A percentile compares a stretch with the other conserved stretches of the same genome.
Evolutionary conservation across 2,888 invertebrate genomes (phyloP).

Genomic region (Tetragonula carbonaria): DNA sequence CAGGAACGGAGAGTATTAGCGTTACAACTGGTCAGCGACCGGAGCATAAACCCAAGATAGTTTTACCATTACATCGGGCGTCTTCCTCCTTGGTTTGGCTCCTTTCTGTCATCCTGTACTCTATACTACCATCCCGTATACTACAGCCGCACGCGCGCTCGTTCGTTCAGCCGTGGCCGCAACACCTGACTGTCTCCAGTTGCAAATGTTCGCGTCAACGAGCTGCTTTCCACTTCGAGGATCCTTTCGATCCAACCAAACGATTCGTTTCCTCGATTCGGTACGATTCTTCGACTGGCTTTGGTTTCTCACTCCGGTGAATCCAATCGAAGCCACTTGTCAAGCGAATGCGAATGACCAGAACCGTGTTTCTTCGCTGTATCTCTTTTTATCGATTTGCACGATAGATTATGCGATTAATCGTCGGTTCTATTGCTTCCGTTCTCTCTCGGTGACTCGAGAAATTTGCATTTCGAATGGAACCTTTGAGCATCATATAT

Average conservation of each 20-base stretch:
- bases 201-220: slow-evolving; percentile 50
- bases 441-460: background rate
- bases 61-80: slow-evolving; percentile 78
- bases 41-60: slow-evolving; percentile 82
- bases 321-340: background rate
- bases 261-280: slow-evolving; percentile 7
- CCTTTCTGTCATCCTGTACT: slow-evolving; percentile 43
- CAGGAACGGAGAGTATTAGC: slow-evolving; percentile 70
- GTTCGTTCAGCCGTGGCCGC: slow-evolving; percentile 57
- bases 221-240: slow-evolving; percentile 16
- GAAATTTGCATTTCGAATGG: slow-evolving; percentile 8
- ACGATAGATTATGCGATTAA: background rate
- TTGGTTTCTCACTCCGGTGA: background rate
- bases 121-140: background rate
- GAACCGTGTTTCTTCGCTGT: too few species aligned
- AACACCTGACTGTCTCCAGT: slow-evolving; percentile 58
- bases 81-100: slow-evolving; percentile 60
- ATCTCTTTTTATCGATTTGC: background rate
- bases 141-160: slow-evolving; percentile 14
- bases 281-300: background rate
- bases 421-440: too few species aligned
- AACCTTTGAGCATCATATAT: background rate
- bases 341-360: background rate
- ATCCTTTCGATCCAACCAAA: background rate
- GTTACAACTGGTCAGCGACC: slow-evolving; percentile 80